These are phyloP conservation scores for Aphidoletes aphidimyza DNA, from an alignment of 2,888 invertebrate species.

Conservation along the genomic window DNA sequence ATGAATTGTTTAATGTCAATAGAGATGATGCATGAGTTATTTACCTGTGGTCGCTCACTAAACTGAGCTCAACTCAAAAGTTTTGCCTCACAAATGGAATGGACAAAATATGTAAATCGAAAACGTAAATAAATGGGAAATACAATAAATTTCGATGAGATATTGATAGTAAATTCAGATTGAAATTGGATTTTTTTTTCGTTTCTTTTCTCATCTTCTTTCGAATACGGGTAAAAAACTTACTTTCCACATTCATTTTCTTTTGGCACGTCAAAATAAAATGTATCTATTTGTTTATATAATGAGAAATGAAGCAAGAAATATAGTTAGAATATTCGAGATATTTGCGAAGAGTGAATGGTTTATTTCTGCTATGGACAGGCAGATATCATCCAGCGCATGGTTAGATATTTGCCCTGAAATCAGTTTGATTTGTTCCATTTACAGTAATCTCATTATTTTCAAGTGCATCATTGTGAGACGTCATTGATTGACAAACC, in stretches of 20 bases:
- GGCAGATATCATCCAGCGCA: too few relatives aligned
- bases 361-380: too few relatives aligned
- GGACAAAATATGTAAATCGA: slow-evolving; percentile 40
- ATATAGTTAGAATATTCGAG: neutral
- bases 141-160: slow-evolving; percentile 42
- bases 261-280: neutral
- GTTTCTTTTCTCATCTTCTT: neutral
- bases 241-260: neutral
- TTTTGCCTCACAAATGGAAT: neutral
- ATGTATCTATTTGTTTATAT: slow-evolving; percentile 39
- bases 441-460: slow-evolving; percentile 17
- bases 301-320: slow-evolving; percentile 10
- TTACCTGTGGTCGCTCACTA: neutral
- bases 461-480: neutral
- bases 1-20: slow-evolving; percentile 53
- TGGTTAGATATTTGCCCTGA: too few relatives aligned
- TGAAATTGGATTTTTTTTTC: slow-evolving; percentile 8
- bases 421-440: neutral
- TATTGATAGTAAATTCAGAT: slow-evolving; percentile 37
- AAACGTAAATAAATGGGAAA: slow-evolving; percentile 36
- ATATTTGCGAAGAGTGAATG: neutral
- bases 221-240: neutral
- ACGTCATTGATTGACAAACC: too few relatives aligned
- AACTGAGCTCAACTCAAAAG: neutral
- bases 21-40: slow-evolving; percentile 41